phyloP scores from a whole-genome alignment of 2,113 vertebrate species.

The Entelurus aequoreus region DNA sequence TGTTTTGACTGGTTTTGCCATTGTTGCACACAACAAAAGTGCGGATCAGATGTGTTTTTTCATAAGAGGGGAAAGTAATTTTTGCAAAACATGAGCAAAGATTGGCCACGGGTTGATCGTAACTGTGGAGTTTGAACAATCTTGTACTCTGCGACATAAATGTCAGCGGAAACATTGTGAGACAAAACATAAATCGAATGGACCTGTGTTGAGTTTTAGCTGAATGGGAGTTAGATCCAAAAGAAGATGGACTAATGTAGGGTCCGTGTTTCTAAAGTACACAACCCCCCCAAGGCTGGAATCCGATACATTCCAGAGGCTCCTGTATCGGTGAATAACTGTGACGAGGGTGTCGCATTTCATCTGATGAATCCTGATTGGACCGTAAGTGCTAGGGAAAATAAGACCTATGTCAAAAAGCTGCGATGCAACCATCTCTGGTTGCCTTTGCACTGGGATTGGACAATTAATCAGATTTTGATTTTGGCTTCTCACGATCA shows the following conservation, averaged over 20 bases:
- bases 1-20: conserved; percentile 29
- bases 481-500: no score
- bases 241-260: conserved; percentile 25
- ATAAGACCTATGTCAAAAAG: conserved; percentile 55
- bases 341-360: conserved; percentile 61
- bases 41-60: neutral
- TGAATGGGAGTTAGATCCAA: conserved; percentile 30
- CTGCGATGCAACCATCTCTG: conserved; percentile 16
- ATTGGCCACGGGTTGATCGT: neutral
- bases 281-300: conserved; percentile 54
- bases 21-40: conserved; percentile 20
- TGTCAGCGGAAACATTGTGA: conserved; percentile 30
- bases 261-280: conserved; percentile 58
- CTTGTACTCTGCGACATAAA: conserved; percentile 8
- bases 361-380: conserved; percentile 64
- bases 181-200: conserved; percentile 32
- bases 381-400: conserved; percentile 58
- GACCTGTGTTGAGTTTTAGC: conserved; percentile 47
- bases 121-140: conserved; percentile 14
- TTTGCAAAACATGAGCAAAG: neutral
- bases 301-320: conserved; percentile 69
- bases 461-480: neutral
- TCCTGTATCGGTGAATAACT: conserved; percentile 67
- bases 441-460: conserved; percentile 46
- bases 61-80: neutral